Base-by-base conservation (phyloP, 2,797 vertebrate species). In the Leptoclinus maculatus region DNA sequence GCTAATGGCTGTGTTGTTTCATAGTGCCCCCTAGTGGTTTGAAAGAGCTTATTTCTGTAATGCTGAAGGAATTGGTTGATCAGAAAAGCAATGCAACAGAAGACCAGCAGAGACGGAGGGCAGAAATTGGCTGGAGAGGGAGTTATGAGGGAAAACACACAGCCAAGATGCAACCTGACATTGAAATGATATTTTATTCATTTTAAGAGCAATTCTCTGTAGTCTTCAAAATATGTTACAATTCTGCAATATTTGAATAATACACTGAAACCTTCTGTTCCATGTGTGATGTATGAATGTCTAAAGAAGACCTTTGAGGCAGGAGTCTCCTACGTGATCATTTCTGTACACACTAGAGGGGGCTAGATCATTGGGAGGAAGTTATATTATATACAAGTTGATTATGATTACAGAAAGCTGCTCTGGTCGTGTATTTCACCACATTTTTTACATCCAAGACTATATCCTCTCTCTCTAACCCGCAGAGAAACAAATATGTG, bases 21-120 rank as follows among this genome's bases (percentile, higher is more conserved):
- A 90, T 80, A 93, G 89, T 94, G 94, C 92, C 94, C 92, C 92
- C 94, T 92, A 83, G 93, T 93, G 94, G 92, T 74, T 69, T 19
- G 27, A 66, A 73, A 2, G 25, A 54, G 34, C 19, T 8, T 9
- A 3, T 70, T 51, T 49, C 25, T 71, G 51, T 68, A 58, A 69
- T 23, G 23, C 60, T 29, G 13, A 29, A 71, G 53, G 49, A 74
- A 23, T 14, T 34, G 82, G 56, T 58, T 64, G 75, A 82, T 69
- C 59, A 74, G 54, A 65, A 63, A 84, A 67, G 54, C 56, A 83
- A 86, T 76, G 74, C 67, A 81, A 51, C 47, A 66, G 45, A 38
- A 70, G 49, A 68, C 54, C 77, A 68, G 64, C n/a, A 76, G 57
- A 67, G 36, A n/a, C 71, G 60, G 57, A 76, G 59, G 36, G 78